These are phyloP conservation scores for Ptychadena robeensis DNA, from an alignment of 2,797 vertebrate genomes.

Conservation along the genomic window DNA sequence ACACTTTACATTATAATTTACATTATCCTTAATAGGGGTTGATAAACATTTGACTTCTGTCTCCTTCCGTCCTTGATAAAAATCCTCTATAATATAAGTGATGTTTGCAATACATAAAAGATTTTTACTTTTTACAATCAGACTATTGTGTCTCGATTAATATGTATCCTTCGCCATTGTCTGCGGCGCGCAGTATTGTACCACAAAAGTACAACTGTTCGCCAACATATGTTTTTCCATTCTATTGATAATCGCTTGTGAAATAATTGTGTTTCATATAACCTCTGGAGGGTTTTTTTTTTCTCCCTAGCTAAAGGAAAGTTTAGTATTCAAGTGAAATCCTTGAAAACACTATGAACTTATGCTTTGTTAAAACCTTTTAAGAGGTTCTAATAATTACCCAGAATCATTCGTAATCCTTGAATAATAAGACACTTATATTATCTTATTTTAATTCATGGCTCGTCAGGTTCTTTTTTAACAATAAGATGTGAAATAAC, in stretches of 20 bases:
- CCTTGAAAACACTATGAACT: conserved; percentile 37
- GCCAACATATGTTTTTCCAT: conserved; percentile 2
- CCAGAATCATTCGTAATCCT: conserved; percentile 41
- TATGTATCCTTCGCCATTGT: neutral
- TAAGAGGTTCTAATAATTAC: conserved; percentile 23
- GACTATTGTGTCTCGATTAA: neutral
- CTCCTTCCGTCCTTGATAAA: no score
- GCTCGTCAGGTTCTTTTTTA: neutral
- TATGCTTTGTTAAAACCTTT: conserved; percentile 43
- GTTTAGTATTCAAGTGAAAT: conserved; percentile 33
- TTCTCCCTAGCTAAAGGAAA: conserved; percentile 31
- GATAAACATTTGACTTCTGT: no score
- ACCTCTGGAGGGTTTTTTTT: conserved; percentile 25
- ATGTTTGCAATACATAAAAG: neutral
- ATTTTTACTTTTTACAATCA: neutral
- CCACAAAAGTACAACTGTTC: conserved; percentile 36
- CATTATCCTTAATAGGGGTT: no score
- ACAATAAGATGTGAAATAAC: neutral
- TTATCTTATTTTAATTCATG: conserved; percentile 5
- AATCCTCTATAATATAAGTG: neutral
- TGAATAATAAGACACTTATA: conserved; percentile 36
- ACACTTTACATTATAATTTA: no score
- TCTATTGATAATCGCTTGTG: conserved; percentile 20
- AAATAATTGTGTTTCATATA: conserved; percentile 29
- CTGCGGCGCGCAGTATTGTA: conserved; percentile 5